Evolutionary conservation across 2,888 invertebrate genomes (phyloP).

Genomic region (Metellina segmentata): DNA sequence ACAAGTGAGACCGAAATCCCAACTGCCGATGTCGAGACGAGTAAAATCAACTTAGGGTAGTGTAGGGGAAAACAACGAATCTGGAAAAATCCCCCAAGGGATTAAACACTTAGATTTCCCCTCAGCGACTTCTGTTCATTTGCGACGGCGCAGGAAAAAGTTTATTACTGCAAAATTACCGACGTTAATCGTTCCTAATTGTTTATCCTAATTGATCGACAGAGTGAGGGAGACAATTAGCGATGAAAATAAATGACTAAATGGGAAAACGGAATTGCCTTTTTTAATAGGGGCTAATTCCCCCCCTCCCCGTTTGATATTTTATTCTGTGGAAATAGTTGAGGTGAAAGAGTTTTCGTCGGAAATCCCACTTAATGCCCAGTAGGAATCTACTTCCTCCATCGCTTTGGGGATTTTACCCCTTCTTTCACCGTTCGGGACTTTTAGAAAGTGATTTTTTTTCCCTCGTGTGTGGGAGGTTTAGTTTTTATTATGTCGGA

Average conservation of each 20-base stretch:
- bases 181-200: conserved; percentile 56
- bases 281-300: conserved; percentile 27
- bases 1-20: conserved; percentile 1
- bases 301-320: not conserved
- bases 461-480: not conserved
- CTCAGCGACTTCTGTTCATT: conserved; percentile 12
- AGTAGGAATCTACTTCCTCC: conserved; percentile 28
- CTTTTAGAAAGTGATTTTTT: conserved; percentile 15
- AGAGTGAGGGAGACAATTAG: conserved; percentile 51
- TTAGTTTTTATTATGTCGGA: conserved; percentile 9
- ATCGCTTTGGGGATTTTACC: not conserved
- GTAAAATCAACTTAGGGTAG: conserved; percentile 29
- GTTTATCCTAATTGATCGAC: conserved; percentile 59
- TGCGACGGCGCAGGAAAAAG: conserved; percentile 6
- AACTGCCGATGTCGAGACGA: not conserved
- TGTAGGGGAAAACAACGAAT: not conserved
- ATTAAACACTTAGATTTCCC: conserved; percentile 43
- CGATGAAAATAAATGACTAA: conserved; percentile 65
- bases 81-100: conserved; percentile 35
- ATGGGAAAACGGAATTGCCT: conserved; percentile 34
- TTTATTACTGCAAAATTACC: conserved; percentile 30
- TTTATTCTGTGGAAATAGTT: conserved; percentile 25
- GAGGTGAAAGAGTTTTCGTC: conserved; percentile 30
- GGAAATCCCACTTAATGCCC: conserved; percentile 64
- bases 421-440: not conserved